Percentiles rank a stretch among this genome's conserved stretches.
Evolutionary conservation across 2,797 vertebrate species (phyloP).

Genomic region (Microhierax caerulescens): DNA sequence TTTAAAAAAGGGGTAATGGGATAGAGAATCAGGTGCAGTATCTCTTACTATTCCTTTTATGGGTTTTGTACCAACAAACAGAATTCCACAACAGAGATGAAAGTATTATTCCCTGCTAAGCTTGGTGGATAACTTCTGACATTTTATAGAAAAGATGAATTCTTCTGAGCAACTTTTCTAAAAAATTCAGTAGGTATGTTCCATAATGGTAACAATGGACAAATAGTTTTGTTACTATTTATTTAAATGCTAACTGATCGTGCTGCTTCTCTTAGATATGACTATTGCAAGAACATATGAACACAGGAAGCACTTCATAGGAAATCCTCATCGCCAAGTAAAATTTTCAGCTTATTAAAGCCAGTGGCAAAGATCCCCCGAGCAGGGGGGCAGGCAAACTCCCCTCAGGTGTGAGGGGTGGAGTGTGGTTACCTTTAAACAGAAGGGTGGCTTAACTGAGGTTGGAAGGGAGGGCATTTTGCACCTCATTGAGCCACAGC

Average conservation of each 20-base stretch:
- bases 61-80: background rate
- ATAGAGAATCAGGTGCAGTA: background rate
- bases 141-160: background rate
- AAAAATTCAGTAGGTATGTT: background rate
- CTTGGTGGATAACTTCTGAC: background rate
- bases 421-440: background rate
- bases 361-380: background rate
- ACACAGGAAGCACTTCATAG: background rate
- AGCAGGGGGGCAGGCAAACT: accelerated
- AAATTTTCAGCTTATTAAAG: background rate
- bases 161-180: background rate
- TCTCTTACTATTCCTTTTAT: background rate
- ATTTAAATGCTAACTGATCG: background rate
- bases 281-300: background rate
- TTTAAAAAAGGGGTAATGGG: background rate
- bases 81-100: background rate
- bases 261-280: background rate
- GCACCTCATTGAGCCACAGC: background rate
- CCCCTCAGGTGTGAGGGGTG: accelerated
- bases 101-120: background rate
- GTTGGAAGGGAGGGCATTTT: background rate
- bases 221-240: background rate
- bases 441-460: background rate
- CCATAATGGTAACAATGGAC: background rate
- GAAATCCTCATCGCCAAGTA: background rate